A percentile compares a stretch with the other conserved stretches of the same genome.
These are phyloP conservation scores for Labeo catla DNA, from an alignment of 2,113 vertebrate genomes.

Conservation along the genomic window DNA sequence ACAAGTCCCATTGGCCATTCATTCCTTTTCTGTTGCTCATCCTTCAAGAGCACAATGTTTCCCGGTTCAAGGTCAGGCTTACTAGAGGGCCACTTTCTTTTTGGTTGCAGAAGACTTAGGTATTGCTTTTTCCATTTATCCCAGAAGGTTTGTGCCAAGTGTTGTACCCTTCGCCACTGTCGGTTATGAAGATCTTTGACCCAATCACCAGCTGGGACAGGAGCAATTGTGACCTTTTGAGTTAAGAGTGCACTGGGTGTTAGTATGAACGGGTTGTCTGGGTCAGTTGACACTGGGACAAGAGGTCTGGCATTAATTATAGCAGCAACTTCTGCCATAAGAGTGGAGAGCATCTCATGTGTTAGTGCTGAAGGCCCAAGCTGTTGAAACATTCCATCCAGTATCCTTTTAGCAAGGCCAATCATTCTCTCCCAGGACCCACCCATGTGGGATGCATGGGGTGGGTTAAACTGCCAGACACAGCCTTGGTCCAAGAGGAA, in stretches of 20 bases:
- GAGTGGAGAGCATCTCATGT: background rate
- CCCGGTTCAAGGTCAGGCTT: background rate
- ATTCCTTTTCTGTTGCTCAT: conserved; percentile 15
- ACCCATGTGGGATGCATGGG: too few relatives aligned
- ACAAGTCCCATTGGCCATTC: conserved; percentile 20
- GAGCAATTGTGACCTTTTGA: background rate
- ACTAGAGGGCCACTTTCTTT: background rate
- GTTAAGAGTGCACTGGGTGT: too few relatives aligned
- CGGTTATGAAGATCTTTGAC: background rate
- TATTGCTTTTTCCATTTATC: conserved; percentile 15
- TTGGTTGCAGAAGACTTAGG: background rate
- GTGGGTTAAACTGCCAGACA: too few relatives aligned
- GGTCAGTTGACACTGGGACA: too few relatives aligned
- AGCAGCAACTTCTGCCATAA: background rate
- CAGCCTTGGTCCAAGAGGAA: too few relatives aligned
- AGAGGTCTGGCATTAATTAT: too few relatives aligned
- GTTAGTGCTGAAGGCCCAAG: background rate
- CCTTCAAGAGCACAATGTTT: conserved; percentile 11
- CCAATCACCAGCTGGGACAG: background rate
- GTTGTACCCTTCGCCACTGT: background rate
- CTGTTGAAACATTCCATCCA: too few relatives aligned
- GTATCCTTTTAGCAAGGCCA: too few relatives aligned
- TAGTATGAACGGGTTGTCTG: too few relatives aligned
- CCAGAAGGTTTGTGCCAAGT: background rate
- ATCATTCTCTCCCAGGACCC: too few relatives aligned